A percentile compares a stretch with the other conserved stretches of the same genome.
phyloP scores from a whole-genome alignment of 2,797 vertebrate genomes.

The Squalus acanthias region DNA sequence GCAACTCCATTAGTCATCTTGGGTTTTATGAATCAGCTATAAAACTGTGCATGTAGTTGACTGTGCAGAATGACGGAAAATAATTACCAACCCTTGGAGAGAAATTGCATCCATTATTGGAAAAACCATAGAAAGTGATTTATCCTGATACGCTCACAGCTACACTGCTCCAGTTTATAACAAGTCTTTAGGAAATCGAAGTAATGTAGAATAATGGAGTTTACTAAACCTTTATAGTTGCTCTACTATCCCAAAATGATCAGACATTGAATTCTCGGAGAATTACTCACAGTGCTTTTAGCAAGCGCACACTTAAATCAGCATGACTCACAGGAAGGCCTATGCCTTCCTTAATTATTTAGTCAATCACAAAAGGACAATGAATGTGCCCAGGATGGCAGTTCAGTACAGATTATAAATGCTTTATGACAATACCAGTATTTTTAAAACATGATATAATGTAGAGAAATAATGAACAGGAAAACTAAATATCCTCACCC shows the following conservation, averaged over 20 bases:
- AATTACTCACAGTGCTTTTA: background rate
- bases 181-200: background rate
- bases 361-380: background rate
- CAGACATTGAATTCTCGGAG: background rate
- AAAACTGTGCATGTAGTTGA: background rate
- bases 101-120: conserved; percentile 16
- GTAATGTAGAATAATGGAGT: conserved; percentile 6
- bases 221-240: background rate
- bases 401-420: background rate
- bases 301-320: background rate
- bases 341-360: background rate
- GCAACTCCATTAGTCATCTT: background rate
- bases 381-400: background rate
- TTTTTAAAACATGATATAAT: background rate
- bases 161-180: background rate
- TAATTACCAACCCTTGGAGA: background rate
- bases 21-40: background rate
- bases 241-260: background rate
- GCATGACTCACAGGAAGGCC: background rate
- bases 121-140: background rate
- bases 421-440: background rate
- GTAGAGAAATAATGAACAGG: background rate
- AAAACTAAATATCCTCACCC: background rate
- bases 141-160: background rate
- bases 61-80: background rate